These are phyloP conservation scores for Bubo bubo DNA, from an alignment of 2,113 vertebrate genomes.

Conservation along the genomic window DNA sequence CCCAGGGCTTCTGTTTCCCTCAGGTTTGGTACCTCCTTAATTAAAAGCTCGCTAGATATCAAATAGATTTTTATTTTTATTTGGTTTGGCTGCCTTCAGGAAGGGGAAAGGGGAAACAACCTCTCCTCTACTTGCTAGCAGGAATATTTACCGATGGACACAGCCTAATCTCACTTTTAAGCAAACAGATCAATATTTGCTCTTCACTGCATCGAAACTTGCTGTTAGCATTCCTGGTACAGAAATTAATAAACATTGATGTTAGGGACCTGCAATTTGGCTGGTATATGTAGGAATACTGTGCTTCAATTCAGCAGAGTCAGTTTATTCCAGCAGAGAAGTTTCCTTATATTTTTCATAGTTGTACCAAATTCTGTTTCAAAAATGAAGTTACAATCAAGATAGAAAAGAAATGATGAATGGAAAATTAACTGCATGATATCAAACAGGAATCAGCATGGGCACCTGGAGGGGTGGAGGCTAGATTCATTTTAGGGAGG, in stretches of 20 bases:
- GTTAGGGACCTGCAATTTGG: not conserved
- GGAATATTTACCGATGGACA: slow-evolving; percentile 21
- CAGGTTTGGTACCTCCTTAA: not conserved
- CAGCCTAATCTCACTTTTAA: not conserved
- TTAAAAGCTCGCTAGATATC: not conserved
- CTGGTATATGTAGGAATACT: not conserved
- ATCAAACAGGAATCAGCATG: not conserved
- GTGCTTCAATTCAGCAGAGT: not conserved
- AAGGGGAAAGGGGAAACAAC: not conserved
- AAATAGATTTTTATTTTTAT: not conserved
- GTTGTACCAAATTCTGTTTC: not conserved
- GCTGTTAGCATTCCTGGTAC: slow-evolving; percentile 18
- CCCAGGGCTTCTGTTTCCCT: not conserved
- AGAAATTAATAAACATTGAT: slow-evolving; percentile 25
- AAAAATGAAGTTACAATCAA: not conserved
- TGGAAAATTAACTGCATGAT: not conserved
- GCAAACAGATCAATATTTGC: slow-evolving; percentile 53
- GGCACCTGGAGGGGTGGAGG: not conserved
- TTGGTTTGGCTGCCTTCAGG: not conserved
- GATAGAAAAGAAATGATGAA: not conserved
- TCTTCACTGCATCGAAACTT: not conserved
- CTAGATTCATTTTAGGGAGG: not conserved
- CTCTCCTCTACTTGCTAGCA: not conserved
- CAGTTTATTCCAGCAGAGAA: not conserved
- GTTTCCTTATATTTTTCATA: not conserved